These are phyloP conservation scores for Eudemis profundana DNA, from an alignment of 2,888 invertebrate genomes.

Conservation along the genomic window DNA sequence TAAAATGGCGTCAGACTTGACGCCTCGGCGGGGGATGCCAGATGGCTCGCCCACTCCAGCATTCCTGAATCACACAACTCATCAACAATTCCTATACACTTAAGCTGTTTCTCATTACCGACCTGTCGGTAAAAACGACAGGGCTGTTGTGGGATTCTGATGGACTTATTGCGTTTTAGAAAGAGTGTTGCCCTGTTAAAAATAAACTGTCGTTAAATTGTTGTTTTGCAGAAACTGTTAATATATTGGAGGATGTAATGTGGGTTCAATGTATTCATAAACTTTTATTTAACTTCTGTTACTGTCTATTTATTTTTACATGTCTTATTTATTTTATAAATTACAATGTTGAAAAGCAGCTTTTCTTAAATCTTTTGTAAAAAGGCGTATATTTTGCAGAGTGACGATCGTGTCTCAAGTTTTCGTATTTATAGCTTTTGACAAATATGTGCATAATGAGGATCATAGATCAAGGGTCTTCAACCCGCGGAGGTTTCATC, in stretches of 20 bases:
- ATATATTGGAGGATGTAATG: background rate
- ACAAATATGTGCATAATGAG: no score
- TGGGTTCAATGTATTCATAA: constrained; percentile 13
- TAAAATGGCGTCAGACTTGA: constrained; percentile 5
- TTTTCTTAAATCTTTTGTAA: no score
- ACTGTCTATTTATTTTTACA: background rate
- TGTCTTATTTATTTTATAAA: no score
- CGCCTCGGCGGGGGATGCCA: constrained; percentile 39
- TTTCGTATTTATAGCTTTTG: no score
- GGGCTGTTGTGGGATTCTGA: background rate
- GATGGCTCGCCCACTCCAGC: constrained; percentile 14
- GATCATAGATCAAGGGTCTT: no score
- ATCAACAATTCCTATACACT: background rate
- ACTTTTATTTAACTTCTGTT: background rate
- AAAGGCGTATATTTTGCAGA: no score
- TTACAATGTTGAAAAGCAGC: no score
- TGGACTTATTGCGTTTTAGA: background rate
- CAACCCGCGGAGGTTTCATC: no score
- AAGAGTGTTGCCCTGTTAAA: background rate
- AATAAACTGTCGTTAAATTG: constrained; percentile 24
- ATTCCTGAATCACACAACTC: constrained; percentile 2
- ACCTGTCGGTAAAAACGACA: background rate
- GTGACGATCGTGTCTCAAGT: no score
- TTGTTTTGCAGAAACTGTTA: constrained; percentile 37
- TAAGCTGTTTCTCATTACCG: background rate